Conservation (phyloP, 1,140 invertebrate species). For the Drosophila guanche region DNA sequence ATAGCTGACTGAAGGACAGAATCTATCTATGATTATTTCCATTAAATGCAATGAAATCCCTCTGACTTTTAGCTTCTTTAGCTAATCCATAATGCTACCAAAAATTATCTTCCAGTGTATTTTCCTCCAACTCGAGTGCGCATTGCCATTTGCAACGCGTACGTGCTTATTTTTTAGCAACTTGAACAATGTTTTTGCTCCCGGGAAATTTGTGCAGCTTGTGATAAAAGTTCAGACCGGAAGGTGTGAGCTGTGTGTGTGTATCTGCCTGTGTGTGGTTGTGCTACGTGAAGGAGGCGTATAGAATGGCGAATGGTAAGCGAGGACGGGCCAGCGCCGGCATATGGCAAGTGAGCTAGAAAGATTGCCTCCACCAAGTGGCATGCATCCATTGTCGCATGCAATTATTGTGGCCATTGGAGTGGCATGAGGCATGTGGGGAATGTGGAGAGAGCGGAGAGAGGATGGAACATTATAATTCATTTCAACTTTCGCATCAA, state of each 20-base stretch:
- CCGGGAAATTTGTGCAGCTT: slow-evolving; percentile 65
- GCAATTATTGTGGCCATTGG: slow-evolving; percentile 51
- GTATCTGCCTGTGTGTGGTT: neutral
- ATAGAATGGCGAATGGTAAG: neutral
- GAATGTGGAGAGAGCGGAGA: slow-evolving; percentile 2
- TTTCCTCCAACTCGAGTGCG: slow-evolving; percentile 11
- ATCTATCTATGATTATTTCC: too few relatives aligned
- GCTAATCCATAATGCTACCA: too few relatives aligned
- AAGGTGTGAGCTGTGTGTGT: slow-evolving; percentile 23
- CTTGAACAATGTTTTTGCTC: slow-evolving; percentile 71
- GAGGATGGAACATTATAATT: slow-evolving; percentile 47
- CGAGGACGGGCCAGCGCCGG: slow-evolving; percentile 15
- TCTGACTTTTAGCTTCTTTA: too few relatives aligned
- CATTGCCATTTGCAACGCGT: slow-evolving; percentile 65
- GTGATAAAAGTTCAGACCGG: slow-evolving; percentile 68
- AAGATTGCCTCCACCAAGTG: slow-evolving; percentile 24
- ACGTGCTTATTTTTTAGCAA: slow-evolving; percentile 80
- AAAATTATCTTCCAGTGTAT: too few relatives aligned
- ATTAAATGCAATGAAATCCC: too few relatives aligned
- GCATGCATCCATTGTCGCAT: slow-evolving; percentile 51
- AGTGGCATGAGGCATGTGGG: slow-evolving; percentile 32
- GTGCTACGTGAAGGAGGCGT: too few relatives aligned
- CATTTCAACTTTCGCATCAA: slow-evolving; percentile 42
- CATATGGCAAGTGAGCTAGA: slow-evolving; percentile 47
- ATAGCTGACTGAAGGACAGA: too few relatives aligned